Evolutionary conservation across 2,888 invertebrate genomes (phyloP).

Genomic region (Agrotis exclamationis): DNA sequence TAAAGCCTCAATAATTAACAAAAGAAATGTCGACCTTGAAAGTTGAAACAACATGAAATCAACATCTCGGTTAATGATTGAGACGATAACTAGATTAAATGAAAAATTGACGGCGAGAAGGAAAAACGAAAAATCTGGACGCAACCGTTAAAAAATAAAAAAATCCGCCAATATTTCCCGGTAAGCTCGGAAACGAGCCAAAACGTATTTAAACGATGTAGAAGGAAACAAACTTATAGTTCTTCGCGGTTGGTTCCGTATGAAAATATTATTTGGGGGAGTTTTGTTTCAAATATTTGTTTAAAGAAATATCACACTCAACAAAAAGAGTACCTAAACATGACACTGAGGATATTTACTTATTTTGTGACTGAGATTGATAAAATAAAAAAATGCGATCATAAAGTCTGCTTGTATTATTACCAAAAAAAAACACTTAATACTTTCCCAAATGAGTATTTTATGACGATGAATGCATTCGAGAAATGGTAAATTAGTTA

Average conservation of each 20-base stretch:
- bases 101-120: constrained; percentile 19
- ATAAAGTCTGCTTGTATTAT: too few relatives aligned
- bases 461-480: too few relatives aligned
- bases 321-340: too few relatives aligned
- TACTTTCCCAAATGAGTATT: too few relatives aligned
- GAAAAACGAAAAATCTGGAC: constrained; percentile 50
- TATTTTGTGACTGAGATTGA: too few relatives aligned
- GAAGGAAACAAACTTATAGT: constrained; percentile 62
- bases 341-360: too few relatives aligned
- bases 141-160: constrained; percentile 68
- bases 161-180: constrained; percentile 73
- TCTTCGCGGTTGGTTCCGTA: constrained; percentile 41
- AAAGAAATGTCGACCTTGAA: too few relatives aligned
- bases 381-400: too few relatives aligned
- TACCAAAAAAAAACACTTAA: too few relatives aligned
- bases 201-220: constrained; percentile 74
- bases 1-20: too few relatives aligned
- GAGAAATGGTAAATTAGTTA: too few relatives aligned
- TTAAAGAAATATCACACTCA: background rate
- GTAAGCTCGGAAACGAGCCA: constrained; percentile 77
- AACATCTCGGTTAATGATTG: background rate
- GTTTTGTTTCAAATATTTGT: background rate
- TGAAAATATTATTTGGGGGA: constrained; percentile 14
- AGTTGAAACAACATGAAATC: too few relatives aligned
- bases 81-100: constrained; percentile 15